Base-by-base conservation (phyloP, 2,797 vertebrate species). In the Scolopax rusticola region DNA sequence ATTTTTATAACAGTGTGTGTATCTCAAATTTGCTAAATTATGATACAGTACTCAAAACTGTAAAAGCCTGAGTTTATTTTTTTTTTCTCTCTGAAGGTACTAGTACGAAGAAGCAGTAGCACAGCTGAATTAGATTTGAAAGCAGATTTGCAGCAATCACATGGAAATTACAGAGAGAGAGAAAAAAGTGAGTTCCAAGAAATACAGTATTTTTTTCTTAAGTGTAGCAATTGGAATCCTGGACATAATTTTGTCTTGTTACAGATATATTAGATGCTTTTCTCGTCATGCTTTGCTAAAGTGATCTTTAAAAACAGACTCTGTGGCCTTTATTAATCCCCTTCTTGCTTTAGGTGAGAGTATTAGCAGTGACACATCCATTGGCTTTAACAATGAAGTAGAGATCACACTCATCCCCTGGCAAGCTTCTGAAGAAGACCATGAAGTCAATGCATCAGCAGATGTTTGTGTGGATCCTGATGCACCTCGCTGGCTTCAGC, bases 381-480 rank as follows among this genome's bases (percentile, higher is more conserved):
- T 98, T 75, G 98, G 99, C 94, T 99, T 97, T 94, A 97, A 97
- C 51, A 98, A 98, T 2, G 99, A 99, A 33, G 89, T 98, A 8
- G 99, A 99, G 50, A 98, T 98, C 2, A 96, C 98, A 5, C 98
- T 99, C 91, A 93, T 94, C 84, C 90, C 98, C 15, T 99, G 98
- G 99, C 98, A 99, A 93, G 95, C 95, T 6, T 98, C 98, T 17
- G 99, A 99, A 41, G 99, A 99, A 7, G 99, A 99, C 63, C 98
- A 97, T 9, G 99, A 99, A 85, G 98, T 98, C 70, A 98, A 96
- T 94, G 98, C 98, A 11, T 97, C 98, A 38, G 98, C 98, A 75
- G 99, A 99, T 75, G 97, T 97, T 88, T 98, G 98, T 13, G 97
- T 97, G 57, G 99, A 99, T 70, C 97, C 98, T 2, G 98, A 98